Evolutionary conservation across 2,888 invertebrate species (phyloP), one percentile per base, ranked within the genome.

Genomic region (Geophilus truncorum): DNA sequence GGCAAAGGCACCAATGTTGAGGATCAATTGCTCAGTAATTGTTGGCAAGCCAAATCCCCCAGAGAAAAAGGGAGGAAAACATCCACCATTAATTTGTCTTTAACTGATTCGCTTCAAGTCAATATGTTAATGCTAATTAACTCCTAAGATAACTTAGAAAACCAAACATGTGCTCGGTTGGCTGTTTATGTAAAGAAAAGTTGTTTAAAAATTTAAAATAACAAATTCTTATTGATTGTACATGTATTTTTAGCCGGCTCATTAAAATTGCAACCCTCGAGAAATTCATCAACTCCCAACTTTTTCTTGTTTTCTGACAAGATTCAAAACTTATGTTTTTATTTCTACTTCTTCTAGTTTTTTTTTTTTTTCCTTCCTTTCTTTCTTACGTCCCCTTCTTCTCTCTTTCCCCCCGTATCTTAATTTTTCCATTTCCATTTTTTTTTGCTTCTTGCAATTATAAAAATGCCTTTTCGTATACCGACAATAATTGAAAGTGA

Each of bases 401-500:
- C 62, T 45, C 62, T 62, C 15, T 25, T 45, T 45, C 45, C 18
- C 45, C n/a, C n/a, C n/a, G 28, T 62, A 62, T 62, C 62, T 62
- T 62, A 62, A 62, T 62, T 62, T 62, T 62, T 62, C 62, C 62
- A 62, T 62, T 62, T 62, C 62, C 62, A 62, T 62, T 62, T 62
- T 62, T 62, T 62, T n/a, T n/a, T n/a, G n/a, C 77, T 28, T 77
- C 10, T 36, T 30, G 77, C 34, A 36, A 77, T 77, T 77, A 32
- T 34, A 34, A 77, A 77, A 77, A 77, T 36, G 34, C 36, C 21
- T 77, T 34, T 34, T 34, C 36, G 77, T 36, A 34, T n/a, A 77
- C 32, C 77, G 34, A 36, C 77, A 77, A 77, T 77, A 77, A 77
- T 77, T 77, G 77, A 77, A 77, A 77, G 77, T 77, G 77, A 77